A percentile compares a stretch with the other conserved stretches of the same genome.
These are phyloP conservation scores for Pseudococcus longispinus DNA, from an alignment of 2,888 invertebrate genomes.

Conservation along the genomic window DNA sequence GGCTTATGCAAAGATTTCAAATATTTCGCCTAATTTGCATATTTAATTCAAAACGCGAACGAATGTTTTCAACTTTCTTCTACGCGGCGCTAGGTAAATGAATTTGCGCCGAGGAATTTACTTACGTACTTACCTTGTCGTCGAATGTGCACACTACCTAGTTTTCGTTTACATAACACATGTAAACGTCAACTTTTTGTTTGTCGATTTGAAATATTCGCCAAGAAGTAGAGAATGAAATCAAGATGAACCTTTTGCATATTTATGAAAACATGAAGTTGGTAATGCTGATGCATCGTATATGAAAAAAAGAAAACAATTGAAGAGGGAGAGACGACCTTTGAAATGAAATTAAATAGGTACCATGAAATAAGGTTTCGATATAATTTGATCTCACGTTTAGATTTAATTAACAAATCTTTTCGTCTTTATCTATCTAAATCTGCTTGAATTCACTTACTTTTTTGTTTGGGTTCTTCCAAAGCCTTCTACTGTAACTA, in stretches of 20 bases:
- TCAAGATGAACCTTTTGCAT: not conserved
- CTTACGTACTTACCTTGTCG: not conserved
- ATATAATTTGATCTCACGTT: too few species aligned
- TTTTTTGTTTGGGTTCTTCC: too few species aligned
- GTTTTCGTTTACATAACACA: slow-evolving; percentile 21
- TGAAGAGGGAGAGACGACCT: not conserved
- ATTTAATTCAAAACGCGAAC: slow-evolving; percentile 32
- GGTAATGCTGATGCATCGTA: not conserved
- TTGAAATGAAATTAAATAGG: too few species aligned
- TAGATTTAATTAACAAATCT: too few species aligned
- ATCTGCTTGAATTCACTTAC: too few species aligned
- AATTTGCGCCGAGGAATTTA: not conserved
- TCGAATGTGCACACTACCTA: not conserved
- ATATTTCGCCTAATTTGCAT: slow-evolving; percentile 29
- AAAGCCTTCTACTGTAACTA: too few species aligned
- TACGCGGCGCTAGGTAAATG: not conserved
- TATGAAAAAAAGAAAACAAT: not conserved
- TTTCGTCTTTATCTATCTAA: too few species aligned
- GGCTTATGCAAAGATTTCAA: slow-evolving; percentile 7
- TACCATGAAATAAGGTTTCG: too few species aligned
- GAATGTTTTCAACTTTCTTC: slow-evolving; percentile 14
- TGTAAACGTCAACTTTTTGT: slow-evolving; percentile 10
- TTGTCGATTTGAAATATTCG: not conserved
- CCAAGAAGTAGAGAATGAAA: not conserved
- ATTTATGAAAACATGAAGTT: not conserved